These are phyloP conservation scores for Colius striatus DNA, from an alignment of 2,113 vertebrate species.

Conservation along the genomic window DNA sequence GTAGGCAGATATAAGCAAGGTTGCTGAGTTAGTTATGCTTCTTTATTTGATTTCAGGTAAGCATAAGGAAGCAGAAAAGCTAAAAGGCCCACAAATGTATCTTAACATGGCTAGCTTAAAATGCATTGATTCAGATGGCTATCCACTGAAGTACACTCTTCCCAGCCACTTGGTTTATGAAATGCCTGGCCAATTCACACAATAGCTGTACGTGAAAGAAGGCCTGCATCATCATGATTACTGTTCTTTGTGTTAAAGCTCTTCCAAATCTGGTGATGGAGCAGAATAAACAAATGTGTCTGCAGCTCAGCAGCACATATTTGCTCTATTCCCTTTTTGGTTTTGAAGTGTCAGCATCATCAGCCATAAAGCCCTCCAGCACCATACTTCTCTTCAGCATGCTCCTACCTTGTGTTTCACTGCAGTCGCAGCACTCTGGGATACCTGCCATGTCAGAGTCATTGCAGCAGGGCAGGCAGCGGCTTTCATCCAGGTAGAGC, in stretches of 20 bases:
- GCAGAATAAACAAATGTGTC: neutral
- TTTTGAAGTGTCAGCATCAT: neutral
- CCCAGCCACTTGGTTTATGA: neutral
- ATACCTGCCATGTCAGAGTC: neutral
- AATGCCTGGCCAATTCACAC: neutral
- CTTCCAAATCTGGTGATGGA: neutral
- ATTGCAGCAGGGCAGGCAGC: conserved; percentile 88
- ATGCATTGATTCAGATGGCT: neutral
- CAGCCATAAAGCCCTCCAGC: neutral
- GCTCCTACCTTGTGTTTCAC: conserved; percentile 74
- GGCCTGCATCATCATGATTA: accelerated
- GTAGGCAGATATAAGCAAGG: neutral
- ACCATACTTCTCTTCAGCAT: neutral
- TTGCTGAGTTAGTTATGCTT: neutral
- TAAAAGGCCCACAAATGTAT: accelerated
- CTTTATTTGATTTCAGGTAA: neutral
- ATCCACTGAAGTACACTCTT: neutral
- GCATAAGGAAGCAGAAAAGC: neutral
- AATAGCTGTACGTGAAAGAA: neutral
- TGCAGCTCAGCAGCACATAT: neutral
- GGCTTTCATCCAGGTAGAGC: conserved; percentile 79
- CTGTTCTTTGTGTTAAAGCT: neutral
- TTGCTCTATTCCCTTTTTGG: neutral
- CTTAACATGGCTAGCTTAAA: neutral
- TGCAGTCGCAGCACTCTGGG: conserved; percentile 89